Evolutionary conservation across 2,888 invertebrate species (phyloP).

Genomic region (Lasioglossum villosulum): DNA sequence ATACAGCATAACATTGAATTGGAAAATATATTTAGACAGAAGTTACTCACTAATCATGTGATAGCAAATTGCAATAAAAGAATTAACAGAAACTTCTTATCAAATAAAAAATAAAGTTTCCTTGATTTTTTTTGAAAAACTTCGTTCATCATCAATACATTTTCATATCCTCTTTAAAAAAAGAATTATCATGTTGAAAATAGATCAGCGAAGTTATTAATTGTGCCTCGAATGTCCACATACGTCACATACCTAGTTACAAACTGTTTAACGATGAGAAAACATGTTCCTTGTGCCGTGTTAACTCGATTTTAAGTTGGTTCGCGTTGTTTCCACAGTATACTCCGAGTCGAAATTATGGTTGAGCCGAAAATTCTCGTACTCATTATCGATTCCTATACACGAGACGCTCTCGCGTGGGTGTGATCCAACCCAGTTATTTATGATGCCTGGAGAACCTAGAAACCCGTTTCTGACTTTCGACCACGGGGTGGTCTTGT

Average conservation of each 20-base stretch:
- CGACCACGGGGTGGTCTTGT: conserved; percentile 65
- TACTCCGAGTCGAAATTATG: neutral
- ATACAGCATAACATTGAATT: no score
- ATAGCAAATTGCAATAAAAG: no score
- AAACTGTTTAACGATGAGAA: neutral
- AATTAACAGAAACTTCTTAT: neutral
- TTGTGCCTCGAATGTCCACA: neutral
- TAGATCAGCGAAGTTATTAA: neutral
- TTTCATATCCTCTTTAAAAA: no score
- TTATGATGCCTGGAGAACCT: conserved; percentile 65
- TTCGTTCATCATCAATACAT: neutral
- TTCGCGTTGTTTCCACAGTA: neutral
- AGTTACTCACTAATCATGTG: no score
- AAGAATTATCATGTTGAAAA: neutral
- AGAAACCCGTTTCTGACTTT: conserved; percentile 73
- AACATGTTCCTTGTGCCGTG: neutral
- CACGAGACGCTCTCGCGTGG: conserved; percentile 43
- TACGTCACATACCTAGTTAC: neutral
- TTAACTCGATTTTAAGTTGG: neutral
- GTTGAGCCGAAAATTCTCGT: neutral
- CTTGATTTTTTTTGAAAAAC: neutral
- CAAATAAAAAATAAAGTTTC: neutral
- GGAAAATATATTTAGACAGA: no score
- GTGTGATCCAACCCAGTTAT: conserved; percentile 63
- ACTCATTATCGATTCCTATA: conserved; percentile 29